Evolutionary conservation across 2,888 invertebrate species (phyloP), one percentile per base, ranked within the genome.

Genomic region (Lampropteryx suffumata): DNA sequence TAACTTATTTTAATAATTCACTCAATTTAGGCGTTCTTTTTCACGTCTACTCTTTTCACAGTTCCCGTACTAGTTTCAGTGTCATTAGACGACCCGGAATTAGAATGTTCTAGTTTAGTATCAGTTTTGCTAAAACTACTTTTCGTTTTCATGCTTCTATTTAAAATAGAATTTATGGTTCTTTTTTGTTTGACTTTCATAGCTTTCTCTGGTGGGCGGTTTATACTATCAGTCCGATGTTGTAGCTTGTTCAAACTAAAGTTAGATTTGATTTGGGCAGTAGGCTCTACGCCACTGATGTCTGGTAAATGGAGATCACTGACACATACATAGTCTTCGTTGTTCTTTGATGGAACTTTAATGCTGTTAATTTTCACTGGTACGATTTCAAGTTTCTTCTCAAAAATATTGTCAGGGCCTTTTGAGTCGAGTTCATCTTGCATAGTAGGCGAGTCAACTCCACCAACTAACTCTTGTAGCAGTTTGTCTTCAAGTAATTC

Each of bases 1-100:
- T 17, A 2, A 17, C 2, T 17, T 17, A 3, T 3, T 17, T 17
- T 17, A 17, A 17, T 17, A 17, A 17, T 17, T 17, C 17, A 17
- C 17, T 3, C 4, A n/a, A 17, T 17, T 17, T 4, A 17, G 4
- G 17, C 2, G 17, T 17, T 14, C 8, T 42, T 42, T 62, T 76
- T 79, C 11, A 80, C 37, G 53, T 82, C 79, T 2, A 86, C 73
- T 66, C 79, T 83, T 63, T 75, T 86, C 0, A 91, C 90, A 26
- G 91, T 91, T 0, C 86, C 90, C 7, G 90, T 90, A 69, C 90
- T 91, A 4, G 84, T 76, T 75, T 89, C 90, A 29, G 91, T 91
- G 52, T 91, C 91, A 66, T 92, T 92, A 0, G 93, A 91, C 6
- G 91, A 93, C 54, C 92, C 92, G 6, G 92, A 92, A 71, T 90